Evolutionary conservation across 2,888 invertebrate species (phyloP), one percentile per base, ranked within the genome.

Genomic region (Metellina segmentata): DNA sequence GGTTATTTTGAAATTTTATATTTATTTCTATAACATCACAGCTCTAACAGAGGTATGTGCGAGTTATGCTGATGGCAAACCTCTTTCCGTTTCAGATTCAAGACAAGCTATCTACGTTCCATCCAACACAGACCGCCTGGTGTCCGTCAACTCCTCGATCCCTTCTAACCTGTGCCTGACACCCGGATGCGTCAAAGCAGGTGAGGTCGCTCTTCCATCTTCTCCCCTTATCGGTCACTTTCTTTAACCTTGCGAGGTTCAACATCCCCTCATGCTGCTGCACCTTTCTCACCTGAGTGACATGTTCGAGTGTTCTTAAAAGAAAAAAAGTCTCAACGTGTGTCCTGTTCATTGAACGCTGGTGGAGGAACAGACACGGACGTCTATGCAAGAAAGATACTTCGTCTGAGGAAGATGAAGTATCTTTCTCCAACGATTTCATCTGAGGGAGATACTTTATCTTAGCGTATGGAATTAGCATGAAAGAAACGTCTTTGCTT

Each of bases 121-220:
- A 8, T 86, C 90, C 19, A 89, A 85, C 53, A 69, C 79, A 49
- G 91, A 91, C 51, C 72, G 89, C 7, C 72, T 93, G 49, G 81
- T 89, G 48, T 83, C 78, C 11, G 34, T 8, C 49, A 91, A 91
- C n/a, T n/a, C 34, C 0, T 81, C 83, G 13, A 51, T 7, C 48
- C 7, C 53, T 11, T 11, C 72, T 5, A 74, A 95, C 19, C 94
- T 97, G 19, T 98, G 98, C 95, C 96, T 96, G 91, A 96, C 96
- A 0, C 96, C 97, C 13, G 98, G 97, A 94, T 98, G 98, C 95
- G 96, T 98, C 85, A 97, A 97, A 94, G 97, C 97, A 94, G 97
- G 97, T 97, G 94, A 94, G 94, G 75, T 16, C 85, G 48, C 13
- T 74, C 77, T 70, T 77, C 74, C 48, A 13, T 52, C 72, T 8